A percentile compares a stretch with the other conserved stretches of the same genome.
Conservation (phyloP, 2,797 vertebrate species). For the Enteromius argenteus region DNA sequence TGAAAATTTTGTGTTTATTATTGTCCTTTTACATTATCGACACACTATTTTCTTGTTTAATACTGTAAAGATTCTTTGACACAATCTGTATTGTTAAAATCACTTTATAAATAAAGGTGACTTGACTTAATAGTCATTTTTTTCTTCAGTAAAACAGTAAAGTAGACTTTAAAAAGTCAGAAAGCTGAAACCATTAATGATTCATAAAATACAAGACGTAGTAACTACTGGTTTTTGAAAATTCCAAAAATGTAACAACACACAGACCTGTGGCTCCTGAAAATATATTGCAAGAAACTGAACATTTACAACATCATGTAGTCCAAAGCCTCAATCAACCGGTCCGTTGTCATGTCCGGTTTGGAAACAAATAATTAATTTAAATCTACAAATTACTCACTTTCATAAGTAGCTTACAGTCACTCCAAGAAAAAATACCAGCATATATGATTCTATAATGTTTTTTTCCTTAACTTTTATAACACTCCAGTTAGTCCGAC, state of each 20-base stretch:
- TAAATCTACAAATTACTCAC: not conserved
- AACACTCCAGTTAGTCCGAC: not conserved
- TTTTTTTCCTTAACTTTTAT: no score
- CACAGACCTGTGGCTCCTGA: not conserved
- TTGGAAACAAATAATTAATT: not conserved
- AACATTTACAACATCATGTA: not conserved
- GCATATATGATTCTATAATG: not conserved
- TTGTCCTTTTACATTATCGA: no score
- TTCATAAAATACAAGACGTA: not conserved
- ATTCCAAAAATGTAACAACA: not conserved
- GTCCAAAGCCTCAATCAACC: not conserved
- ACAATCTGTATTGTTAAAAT: no score
- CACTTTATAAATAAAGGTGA: no score
- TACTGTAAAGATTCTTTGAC: no score
- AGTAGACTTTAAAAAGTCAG: no score
- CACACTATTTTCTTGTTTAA: no score
- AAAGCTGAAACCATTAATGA: no score
- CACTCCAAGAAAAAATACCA: not conserved
- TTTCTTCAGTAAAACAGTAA: no score
- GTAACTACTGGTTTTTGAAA: not conserved
- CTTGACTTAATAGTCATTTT: no score
- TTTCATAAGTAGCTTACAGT: not conserved
- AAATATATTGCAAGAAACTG: not conserved
- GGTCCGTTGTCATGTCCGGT: not conserved
- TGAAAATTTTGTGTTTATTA: no score